Evolutionary conservation across 2,113 vertebrate species (phyloP).

Genomic region (Donacobius atricapilla): DNA sequence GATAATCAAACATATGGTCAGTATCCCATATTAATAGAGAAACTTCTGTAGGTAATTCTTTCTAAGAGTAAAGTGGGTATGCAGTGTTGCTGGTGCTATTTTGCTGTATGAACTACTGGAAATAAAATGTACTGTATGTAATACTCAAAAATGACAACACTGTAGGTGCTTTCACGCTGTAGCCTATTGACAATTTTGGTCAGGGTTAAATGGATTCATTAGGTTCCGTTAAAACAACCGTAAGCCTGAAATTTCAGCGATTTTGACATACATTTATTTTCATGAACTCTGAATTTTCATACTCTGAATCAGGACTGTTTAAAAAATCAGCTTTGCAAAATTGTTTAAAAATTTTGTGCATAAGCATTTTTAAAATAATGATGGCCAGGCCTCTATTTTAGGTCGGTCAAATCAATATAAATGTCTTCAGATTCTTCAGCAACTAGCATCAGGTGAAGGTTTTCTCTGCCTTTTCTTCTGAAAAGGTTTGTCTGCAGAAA

Average conservation of each 20-base stretch:
- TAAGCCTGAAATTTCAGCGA: not conserved
- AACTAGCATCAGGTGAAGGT: not conserved
- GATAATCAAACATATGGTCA: not conserved
- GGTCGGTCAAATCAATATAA: not conserved
- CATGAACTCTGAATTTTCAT: not conserved
- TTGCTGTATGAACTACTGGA: not conserved
- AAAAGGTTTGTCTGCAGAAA: not conserved
- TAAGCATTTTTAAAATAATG: not conserved
- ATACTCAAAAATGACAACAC: not conserved
- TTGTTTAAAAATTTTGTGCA: not conserved
- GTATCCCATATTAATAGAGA: not conserved
- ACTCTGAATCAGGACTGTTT: not conserved
- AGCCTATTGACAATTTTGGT: not conserved
- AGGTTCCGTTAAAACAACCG: not conserved
- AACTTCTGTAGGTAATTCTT: not conserved
- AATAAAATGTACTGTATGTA: not conserved
- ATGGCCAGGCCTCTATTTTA: not conserved
- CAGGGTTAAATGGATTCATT: not conserved
- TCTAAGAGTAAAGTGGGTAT: not conserved
- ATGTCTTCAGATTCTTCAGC: not conserved
- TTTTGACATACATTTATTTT: not conserved
- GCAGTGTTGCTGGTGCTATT: not conserved
- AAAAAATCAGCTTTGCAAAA: not conserved
- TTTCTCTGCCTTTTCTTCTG: not conserved
- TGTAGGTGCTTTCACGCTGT: not conserved